phyloP scores from a whole-genome alignment of 1,140 invertebrate genomes.

The Papilio dardanus region DNA sequence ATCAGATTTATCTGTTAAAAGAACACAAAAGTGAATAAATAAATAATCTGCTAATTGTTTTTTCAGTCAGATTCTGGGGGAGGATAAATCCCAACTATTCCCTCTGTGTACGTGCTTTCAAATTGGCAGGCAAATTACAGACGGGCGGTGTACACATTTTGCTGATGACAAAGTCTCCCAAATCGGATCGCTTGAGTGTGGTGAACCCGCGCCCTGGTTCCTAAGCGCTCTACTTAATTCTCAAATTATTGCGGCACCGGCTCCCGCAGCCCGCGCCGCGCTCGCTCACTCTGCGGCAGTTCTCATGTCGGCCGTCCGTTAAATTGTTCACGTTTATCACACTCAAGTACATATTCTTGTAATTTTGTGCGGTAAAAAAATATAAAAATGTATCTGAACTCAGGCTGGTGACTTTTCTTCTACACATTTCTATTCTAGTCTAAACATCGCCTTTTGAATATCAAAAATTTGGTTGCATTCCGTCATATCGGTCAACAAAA shows the following conservation, averaged over 20 bases:
- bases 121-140: background rate
- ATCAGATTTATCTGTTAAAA: no score
- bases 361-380: background rate
- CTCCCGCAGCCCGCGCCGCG: background rate
- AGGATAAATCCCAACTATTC: no score
- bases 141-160: background rate
- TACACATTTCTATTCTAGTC: background rate
- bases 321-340: conserved; percentile 15
- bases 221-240: conserved; percentile 34
- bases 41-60: no score
- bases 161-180: conserved; percentile 1
- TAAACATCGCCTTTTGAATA: background rate
- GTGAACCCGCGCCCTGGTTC: conserved; percentile 15
- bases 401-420: background rate
- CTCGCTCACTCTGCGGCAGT: conserved; percentile 15
- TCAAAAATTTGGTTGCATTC: background rate
- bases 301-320: background rate
- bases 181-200: conserved; percentile 31
- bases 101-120: no score
- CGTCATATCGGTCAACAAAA: no score
- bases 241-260: conserved; percentile 24
- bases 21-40: no score
- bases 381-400: background rate
- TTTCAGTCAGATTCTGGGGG: no score
- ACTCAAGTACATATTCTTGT: background rate